These are phyloP conservation scores for Microcebus jonahi DNA, from an alignment of 2,113 vertebrate genomes.

Conservation along the genomic window DNA sequence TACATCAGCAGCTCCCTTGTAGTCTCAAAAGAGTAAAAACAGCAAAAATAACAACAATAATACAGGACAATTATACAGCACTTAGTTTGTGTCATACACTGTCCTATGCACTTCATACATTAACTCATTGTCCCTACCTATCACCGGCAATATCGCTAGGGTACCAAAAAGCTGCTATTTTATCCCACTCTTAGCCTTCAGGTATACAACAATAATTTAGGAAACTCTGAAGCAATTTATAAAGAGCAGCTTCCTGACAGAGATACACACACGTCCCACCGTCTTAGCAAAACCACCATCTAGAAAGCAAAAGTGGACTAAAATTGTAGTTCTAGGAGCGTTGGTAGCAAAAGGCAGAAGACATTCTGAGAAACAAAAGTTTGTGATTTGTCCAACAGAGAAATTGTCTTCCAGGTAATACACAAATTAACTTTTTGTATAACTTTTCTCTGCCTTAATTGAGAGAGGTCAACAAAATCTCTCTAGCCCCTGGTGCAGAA, in stretches of 20 bases:
- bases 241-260: background rate
- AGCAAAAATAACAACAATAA: background rate
- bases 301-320: background rate
- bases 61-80: background rate
- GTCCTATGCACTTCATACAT: background rate
- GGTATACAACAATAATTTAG: background rate
- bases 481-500: background rate
- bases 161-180: background rate
- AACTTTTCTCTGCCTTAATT: background rate
- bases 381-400: background rate
- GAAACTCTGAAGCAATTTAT: background rate
- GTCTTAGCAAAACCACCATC: background rate
- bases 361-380: background rate
- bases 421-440: background rate
- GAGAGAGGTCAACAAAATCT: conserved; percentile 3
- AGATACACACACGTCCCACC: background rate
- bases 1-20: background rate
- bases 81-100: background rate
- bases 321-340: background rate
- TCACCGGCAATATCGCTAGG: background rate
- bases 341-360: background rate
- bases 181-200: background rate
- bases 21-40: conserved; percentile 16
- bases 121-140: background rate
- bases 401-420: background rate